Evolutionary conservation across 2,888 invertebrate species (phyloP).

Genomic region (Dyspetes luteomarginatus): DNA sequence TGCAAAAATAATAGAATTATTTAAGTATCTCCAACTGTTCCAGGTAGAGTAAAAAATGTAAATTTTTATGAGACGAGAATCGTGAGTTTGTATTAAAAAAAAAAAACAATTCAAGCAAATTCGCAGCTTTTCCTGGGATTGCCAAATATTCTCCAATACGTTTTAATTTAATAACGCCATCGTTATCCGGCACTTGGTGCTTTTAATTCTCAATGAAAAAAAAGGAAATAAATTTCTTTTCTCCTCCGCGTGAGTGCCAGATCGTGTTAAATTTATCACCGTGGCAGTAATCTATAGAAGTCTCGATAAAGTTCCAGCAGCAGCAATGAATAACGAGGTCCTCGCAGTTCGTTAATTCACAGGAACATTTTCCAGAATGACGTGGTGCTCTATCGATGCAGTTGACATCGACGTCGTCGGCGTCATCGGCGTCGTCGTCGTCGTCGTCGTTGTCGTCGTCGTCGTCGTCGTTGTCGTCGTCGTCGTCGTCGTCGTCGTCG

Average conservation of each 20-base stretch:
- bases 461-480: too few relatives aligned
- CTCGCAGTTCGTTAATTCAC: constrained; percentile 77
- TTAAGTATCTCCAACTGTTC: too few relatives aligned
- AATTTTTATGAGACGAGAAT: neutral
- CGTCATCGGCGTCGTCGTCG: too few relatives aligned
- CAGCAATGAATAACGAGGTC: constrained; percentile 58
- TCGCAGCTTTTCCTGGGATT: neutral
- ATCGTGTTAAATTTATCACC: constrained; percentile 32
- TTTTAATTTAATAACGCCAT: neutral
- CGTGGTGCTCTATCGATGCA: constrained; percentile 58
- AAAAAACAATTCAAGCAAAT: neutral
- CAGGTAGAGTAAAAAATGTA: too few relatives aligned
- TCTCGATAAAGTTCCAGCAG: neutral
- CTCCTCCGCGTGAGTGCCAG: constrained; percentile 24
- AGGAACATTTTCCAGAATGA: constrained; percentile 71
- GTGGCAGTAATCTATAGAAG: neutral
- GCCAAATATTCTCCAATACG: neutral
- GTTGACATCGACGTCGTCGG: too few relatives aligned
- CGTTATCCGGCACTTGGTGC: constrained; percentile 13
- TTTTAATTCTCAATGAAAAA: neutral
- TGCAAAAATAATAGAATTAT: too few relatives aligned
- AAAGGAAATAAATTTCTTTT: constrained; percentile 1
- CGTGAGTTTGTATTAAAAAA: neutral
- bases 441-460: too few relatives aligned
- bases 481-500: too few relatives aligned